phyloP scores from a whole-genome alignment of 2,113 vertebrate species.

The Ginglymostoma cirratum region DNA sequence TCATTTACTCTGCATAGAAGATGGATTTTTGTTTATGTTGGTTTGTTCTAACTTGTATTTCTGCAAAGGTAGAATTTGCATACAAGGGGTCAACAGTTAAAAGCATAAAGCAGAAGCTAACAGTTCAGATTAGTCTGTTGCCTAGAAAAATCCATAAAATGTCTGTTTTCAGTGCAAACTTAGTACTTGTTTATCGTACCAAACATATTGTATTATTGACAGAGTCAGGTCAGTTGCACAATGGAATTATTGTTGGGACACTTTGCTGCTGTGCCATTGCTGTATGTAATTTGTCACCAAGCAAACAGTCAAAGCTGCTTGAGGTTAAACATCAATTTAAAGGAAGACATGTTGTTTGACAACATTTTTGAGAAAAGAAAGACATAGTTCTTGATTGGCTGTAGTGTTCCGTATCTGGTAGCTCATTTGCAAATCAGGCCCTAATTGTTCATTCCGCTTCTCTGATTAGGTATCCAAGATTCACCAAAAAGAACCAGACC shows the following conservation, averaged over 20 bases:
- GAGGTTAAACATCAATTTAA: not conserved
- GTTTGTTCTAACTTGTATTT: constrained; percentile 4
- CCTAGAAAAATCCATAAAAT: not conserved
- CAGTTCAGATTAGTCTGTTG: not conserved
- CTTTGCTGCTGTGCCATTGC: not conserved
- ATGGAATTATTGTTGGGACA: not conserved
- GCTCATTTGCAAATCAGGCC: not conserved
- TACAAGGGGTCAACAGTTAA: not conserved
- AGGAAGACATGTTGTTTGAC: not conserved
- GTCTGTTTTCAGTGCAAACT: not conserved
- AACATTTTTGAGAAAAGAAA: not conserved
- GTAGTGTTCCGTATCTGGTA: not conserved
- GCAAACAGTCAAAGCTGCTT: not conserved
- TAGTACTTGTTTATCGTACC: not conserved
- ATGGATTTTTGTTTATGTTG: not conserved
- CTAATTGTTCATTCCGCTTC: not conserved
- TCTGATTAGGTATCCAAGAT: not conserved
- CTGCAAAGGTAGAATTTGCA: not conserved
- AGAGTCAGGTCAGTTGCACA: not conserved
- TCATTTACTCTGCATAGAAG: not conserved
- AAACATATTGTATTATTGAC: not conserved
- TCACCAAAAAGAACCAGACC: not conserved
- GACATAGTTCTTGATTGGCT: not conserved
- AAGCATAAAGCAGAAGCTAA: not conserved
- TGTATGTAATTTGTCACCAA: not conserved